These are phyloP conservation scores for Lutraria rhynchaena DNA, from an alignment of 1,140 invertebrate genomes.

Conservation along the genomic window DNA sequence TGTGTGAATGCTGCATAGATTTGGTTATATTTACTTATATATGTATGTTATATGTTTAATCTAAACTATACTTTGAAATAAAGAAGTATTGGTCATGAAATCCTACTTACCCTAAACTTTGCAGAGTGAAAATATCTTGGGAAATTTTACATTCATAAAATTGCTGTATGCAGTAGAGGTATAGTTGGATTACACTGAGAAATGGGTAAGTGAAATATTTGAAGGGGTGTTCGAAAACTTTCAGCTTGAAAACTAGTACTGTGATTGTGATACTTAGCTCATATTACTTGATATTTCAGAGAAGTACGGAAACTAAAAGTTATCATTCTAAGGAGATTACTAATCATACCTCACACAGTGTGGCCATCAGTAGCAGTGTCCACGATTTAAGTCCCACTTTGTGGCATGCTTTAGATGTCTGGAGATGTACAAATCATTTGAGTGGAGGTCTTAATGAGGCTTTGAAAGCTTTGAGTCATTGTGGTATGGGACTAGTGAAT, in stretches of 20 bases:
- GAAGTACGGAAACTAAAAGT: conserved; percentile 35
- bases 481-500: conserved; percentile 77
- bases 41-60: too few relatives aligned
- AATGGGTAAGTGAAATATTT: too few relatives aligned
- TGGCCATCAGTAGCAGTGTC: conserved; percentile 80
- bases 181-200: too few relatives aligned
- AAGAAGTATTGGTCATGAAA: too few relatives aligned
- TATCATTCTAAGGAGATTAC: conserved; percentile 41
- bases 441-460: conserved; percentile 74
- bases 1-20: too few relatives aligned
- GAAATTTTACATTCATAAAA: background rate
- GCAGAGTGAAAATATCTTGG: too few relatives aligned
- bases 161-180: background rate
- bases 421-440: conserved; percentile 77
- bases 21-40: too few relatives aligned
- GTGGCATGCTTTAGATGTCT: conserved; percentile 82
- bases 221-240: too few relatives aligned
- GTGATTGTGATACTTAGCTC: too few relatives aligned
- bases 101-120: too few relatives aligned
- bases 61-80: too few relatives aligned
- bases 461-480: conserved; percentile 74
- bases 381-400: conserved; percentile 81
- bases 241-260: too few relatives aligned
- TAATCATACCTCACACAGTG: conserved; percentile 66
- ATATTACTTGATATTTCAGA: conserved; percentile 44